Percentiles rank a stretch among this genome's conserved stretches.
Conservation (phyloP, 2,797 vertebrate genomes). For the Naso thynnoides region DNA sequence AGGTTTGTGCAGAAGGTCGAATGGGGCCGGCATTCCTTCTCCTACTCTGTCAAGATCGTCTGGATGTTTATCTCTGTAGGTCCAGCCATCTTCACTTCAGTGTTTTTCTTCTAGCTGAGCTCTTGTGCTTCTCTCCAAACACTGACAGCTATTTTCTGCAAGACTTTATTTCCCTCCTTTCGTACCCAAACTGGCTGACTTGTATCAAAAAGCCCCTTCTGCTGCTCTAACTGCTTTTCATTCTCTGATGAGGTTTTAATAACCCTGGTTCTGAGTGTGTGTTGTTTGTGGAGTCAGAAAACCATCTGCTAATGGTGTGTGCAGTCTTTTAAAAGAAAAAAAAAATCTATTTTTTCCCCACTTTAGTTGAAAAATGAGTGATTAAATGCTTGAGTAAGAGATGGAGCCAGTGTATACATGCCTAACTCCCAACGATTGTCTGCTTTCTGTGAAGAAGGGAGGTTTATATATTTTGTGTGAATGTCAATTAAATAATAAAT, state of each 20-base stretch:
- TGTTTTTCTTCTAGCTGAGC: constrained; percentile 4
- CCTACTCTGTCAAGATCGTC: neutral
- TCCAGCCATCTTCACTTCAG: neutral
- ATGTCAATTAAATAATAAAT: constrained; percentile 4
- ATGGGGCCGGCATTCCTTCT: constrained; percentile 23
- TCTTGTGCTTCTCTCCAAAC: constrained; percentile 3
- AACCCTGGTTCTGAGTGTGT: constrained; percentile 17
- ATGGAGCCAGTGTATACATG: constrained; percentile 31
- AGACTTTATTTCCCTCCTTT: neutral
- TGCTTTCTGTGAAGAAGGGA: constrained; percentile 26
- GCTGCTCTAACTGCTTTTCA: constrained; percentile 21
- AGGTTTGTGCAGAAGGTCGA: constrained; percentile 31
- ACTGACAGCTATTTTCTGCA: constrained; percentile 10
- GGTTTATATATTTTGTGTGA: constrained; percentile 8
- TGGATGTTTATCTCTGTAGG: constrained; percentile 26
- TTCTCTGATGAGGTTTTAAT: constrained; percentile 24
- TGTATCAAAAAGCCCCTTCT: constrained; percentile 12
- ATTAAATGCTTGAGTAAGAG: constrained; percentile 19
- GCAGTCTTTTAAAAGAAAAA: constrained; percentile 42
- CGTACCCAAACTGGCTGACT: neutral
- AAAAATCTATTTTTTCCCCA: too few relatives aligned
- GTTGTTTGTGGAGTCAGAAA: constrained; percentile 25
- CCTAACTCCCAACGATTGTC: constrained; percentile 16
- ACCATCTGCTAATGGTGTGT: constrained; percentile 47
- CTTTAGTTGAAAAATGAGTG: constrained; percentile 33